Percentiles rank a stretch among this genome's conserved stretches.
These are phyloP conservation scores for Lymantria monacha DNA, from an alignment of 2,888 invertebrate genomes.

Conservation along the genomic window DNA sequence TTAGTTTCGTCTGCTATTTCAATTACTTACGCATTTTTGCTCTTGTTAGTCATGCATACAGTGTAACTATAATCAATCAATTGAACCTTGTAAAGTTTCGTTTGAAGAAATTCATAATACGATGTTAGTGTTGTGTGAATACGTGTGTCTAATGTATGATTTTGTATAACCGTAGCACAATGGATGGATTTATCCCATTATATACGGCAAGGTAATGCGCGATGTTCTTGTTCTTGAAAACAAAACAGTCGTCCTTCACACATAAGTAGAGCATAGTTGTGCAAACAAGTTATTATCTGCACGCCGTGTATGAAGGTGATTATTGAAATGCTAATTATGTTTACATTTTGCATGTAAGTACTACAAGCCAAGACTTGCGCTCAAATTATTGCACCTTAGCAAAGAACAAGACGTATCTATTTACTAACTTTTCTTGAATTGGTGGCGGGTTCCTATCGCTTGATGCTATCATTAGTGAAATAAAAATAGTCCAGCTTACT, in stretches of 20 bases:
- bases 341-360: constrained; percentile 73
- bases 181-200: constrained; percentile 44
- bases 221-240: constrained; percentile 59
- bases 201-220: constrained; percentile 68
- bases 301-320: constrained; percentile 69
- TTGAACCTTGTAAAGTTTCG: background rate
- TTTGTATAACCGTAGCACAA: constrained; percentile 38
- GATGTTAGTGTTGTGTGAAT: constrained; percentile 20
- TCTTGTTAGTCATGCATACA: no score
- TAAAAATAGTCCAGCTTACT: constrained; percentile 52
- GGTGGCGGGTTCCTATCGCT: constrained; percentile 70
- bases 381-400: constrained; percentile 42
- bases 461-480: constrained; percentile 39
- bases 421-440: constrained; percentile 48
- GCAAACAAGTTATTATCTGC: constrained; percentile 73
- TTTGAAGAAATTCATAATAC: background rate
- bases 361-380: constrained; percentile 38
- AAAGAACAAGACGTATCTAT: constrained; percentile 35
- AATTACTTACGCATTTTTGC: no score
- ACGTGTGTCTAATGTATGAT: constrained; percentile 24
- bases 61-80: no score
- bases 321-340: constrained; percentile 69
- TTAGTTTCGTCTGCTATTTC: no score
- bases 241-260: constrained; percentile 79
- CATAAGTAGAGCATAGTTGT: constrained; percentile 72